Base-by-base conservation (phyloP, 92 coral and sea anemone species). In the Plumapathes pennacea region DNA sequence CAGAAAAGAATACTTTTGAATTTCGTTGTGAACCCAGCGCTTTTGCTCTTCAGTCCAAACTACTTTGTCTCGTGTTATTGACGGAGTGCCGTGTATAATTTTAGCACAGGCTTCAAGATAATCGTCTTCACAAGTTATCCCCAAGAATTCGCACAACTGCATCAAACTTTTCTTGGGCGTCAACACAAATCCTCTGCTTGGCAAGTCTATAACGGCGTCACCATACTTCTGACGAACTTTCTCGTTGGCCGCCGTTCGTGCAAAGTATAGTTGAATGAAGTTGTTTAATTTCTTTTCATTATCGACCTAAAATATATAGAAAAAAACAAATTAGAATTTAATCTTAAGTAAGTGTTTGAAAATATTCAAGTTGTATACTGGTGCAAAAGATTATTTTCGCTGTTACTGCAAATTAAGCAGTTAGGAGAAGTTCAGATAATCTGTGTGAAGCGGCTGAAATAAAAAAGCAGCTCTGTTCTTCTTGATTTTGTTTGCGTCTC, bases 41-140 rank as follows among this genome's bases (percentile, higher is more conserved):
- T 49, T 49, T 14, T 64, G 47, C 4, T 49, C 38, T 4, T 1
- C 20, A 23, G 38, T 14, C 71, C 71, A 64, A 19, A 18, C 49
- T 7, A 64, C 32, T 38, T 17, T 37, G 24, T 64, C 10, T 11
- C 71, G 71, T 27, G 71, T 64, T 50, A 49, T 64, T 5, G 71
- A 64, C 19, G 71, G 71, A 11, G 30, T 32, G 19, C 40, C 26
- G 50, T 64, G 49, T n/a, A 64, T 60, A 50, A 38, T 49, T 11
- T 25, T 36, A 25, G 71, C 26, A 18, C 71, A 64, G 45, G 37
- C 71, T 24, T 50, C 49, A 11, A 64, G 28, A 38, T 64, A 64
- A 11, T 34, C 3, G 28, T 64, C 71, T 12, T 47, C 3, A 29
- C 71, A 64, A 0, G 25, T 6, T 28, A 64, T 38, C 20, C 39